phyloP scores from a whole-genome alignment of 2,797 vertebrate genomes.

The Picus viridis region DNA sequence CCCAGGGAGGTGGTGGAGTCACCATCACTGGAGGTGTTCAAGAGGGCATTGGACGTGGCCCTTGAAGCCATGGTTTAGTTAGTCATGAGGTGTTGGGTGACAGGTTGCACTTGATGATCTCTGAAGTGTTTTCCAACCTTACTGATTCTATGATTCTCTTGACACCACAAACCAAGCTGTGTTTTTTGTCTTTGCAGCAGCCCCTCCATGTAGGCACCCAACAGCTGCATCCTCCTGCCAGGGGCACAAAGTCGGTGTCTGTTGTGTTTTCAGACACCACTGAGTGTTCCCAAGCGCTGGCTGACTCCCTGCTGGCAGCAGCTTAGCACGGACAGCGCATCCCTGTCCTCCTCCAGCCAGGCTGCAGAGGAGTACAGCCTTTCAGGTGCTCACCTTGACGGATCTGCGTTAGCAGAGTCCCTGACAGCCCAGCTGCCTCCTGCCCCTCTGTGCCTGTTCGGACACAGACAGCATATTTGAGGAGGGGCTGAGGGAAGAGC shows the following conservation, averaged over 20 bases:
- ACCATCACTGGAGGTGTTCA: too few relatives aligned
- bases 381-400: conserved; percentile 54
- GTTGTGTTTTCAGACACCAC: neutral
- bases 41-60: too few relatives aligned
- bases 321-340: neutral
- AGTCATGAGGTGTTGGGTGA: too few relatives aligned
- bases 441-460: conserved; percentile 16
- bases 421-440: conserved; percentile 53
- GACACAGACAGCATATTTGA: conserved; percentile 13
- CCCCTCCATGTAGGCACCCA: neutral
- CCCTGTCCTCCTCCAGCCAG: neutral
- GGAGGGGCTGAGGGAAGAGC: conserved; percentile 31
- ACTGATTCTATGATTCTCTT: neutral
- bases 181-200: neutral
- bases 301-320: neutral
- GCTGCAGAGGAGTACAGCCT: conserved; percentile 3
- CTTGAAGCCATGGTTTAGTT: too few relatives aligned
- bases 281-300: neutral
- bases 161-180: neutral
- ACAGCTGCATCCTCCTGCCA: neutral
- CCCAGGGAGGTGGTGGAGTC: too few relatives aligned
- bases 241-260: neutral
- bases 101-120: too few relatives aligned
- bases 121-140: too few relatives aligned
- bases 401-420: conserved; percentile 47